Percentiles rank a stretch among this genome's conserved stretches.
Conservation (phyloP, 92 coral and sea anemone genomes). For the Muricea muricata region DNA sequence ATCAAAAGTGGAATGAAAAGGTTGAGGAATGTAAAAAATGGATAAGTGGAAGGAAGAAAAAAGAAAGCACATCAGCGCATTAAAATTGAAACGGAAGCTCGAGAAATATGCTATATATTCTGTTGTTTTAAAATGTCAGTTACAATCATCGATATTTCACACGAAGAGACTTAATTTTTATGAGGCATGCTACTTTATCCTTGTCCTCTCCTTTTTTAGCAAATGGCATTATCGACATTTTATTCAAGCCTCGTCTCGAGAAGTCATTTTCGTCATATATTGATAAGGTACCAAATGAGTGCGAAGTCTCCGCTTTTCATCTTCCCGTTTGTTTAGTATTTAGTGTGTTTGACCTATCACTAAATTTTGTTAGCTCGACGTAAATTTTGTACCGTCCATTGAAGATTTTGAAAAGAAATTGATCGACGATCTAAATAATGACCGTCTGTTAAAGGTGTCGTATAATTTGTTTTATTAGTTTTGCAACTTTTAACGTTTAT, state of each 20-base stretch:
- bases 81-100: neutral
- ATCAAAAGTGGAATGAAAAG: neutral
- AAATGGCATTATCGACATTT: conserved; percentile 80
- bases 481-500: too few species aligned
- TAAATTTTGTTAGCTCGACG: conserved; percentile 65
- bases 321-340: neutral
- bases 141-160: neutral
- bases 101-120: neutral
- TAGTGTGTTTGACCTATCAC: neutral
- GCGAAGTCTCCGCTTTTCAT: neutral
- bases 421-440: conserved; percentile 77
- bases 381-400: conserved; percentile 77
- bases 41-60: neutral
- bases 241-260: conserved; percentile 86
- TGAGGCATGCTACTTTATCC: neutral
- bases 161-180: neutral
- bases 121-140: neutral
- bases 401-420: conserved; percentile 92
- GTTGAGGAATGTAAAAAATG: neutral
- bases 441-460: conserved; percentile 79
- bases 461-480: too few species aligned
- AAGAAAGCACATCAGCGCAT: neutral
- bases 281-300: conserved; percentile 71
- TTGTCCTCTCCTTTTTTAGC: conserved; percentile 64
- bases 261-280: conserved; percentile 84